These are phyloP conservation scores for Tiliacea citrago DNA, from an alignment of 2,888 invertebrate species.

Conservation along the genomic window DNA sequence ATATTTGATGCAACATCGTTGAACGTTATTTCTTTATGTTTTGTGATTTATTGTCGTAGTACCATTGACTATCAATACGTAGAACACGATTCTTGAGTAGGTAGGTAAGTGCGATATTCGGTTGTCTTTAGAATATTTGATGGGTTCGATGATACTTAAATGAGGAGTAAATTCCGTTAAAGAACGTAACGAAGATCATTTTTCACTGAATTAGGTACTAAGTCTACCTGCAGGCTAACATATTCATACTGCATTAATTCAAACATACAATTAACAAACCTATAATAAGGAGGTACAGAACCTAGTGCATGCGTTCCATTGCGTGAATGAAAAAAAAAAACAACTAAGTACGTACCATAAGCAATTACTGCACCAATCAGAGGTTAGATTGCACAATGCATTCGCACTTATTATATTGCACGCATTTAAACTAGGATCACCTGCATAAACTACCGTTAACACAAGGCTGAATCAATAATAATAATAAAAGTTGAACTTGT, in stretches of 20 bases:
- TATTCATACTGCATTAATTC: background rate
- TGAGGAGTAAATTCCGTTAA: background rate
- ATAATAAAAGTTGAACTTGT: constrained; percentile 79
- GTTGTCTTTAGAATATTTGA: constrained; percentile 14
- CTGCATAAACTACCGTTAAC: constrained; percentile 55
- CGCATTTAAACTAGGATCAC: constrained; percentile 45
- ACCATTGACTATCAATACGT: no score
- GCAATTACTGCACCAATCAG: constrained; percentile 19
- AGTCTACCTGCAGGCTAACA: background rate
- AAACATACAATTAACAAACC: background rate
- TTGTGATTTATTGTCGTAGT: constrained; percentile 31
- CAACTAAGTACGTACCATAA: background rate
- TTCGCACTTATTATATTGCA: constrained; percentile 18
- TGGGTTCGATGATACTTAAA: background rate
- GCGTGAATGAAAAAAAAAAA: constrained; percentile 20
- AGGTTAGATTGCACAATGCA: constrained; percentile 36
- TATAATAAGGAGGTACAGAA: background rate
- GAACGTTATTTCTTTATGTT: constrained; percentile 41
- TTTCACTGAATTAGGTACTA: background rate
- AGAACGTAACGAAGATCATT: background rate
- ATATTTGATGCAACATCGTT: constrained; percentile 55
- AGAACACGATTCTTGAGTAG: constrained; percentile 41
- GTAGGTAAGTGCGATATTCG: constrained; percentile 7
- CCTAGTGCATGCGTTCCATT: background rate
- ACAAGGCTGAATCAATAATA: constrained; percentile 77